phyloP scores from a whole-genome alignment of 2,113 vertebrate species.

The Xiphophorus hellerii region DNA sequence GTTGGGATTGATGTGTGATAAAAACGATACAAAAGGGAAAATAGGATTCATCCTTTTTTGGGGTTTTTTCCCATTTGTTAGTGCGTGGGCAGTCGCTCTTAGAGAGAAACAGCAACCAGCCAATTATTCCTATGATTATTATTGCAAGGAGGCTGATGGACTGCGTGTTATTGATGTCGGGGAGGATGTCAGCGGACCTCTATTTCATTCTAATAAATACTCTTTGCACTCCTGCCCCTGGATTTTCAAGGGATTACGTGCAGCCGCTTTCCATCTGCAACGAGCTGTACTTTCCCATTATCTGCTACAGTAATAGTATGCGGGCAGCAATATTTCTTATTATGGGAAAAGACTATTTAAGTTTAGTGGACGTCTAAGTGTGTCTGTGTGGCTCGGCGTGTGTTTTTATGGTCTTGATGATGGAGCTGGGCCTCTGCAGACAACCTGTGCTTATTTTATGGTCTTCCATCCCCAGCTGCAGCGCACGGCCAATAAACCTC shows the following conservation, averaged over 20 bases:
- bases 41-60: slow-evolving; percentile 32
- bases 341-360: slow-evolving; percentile 36
- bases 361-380: slow-evolving; percentile 8
- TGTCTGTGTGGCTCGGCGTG: slow-evolving; percentile 34
- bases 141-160: slow-evolving; percentile 47
- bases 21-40: slow-evolving; percentile 46
- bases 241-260: slow-evolving; percentile 53
- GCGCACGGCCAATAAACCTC: slow-evolving; percentile 81
- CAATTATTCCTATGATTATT: slow-evolving; percentile 64
- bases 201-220: slow-evolving; percentile 60
- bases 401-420: slow-evolving; percentile 57
- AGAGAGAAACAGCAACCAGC: slow-evolving; percentile 46
- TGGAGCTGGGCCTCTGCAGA: slow-evolving; percentile 70
- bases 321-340: slow-evolving; percentile 39
- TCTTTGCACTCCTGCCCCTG: slow-evolving; percentile 55
- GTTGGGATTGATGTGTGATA: slow-evolving; percentile 50
- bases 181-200: slow-evolving; percentile 56
- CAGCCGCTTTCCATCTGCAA: slow-evolving; percentile 29
- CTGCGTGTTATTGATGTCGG: slow-evolving; percentile 67
- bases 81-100: slow-evolving; percentile 30
- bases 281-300: slow-evolving; percentile 43
- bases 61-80: slow-evolving; percentile 11
- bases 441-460: slow-evolving; percentile 76
- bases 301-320: slow-evolving; percentile 42
- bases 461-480: slow-evolving; percentile 75